Base-by-base conservation (phyloP, 1,140 invertebrate genomes). In the Muscidifurax raptorellus region DNA sequence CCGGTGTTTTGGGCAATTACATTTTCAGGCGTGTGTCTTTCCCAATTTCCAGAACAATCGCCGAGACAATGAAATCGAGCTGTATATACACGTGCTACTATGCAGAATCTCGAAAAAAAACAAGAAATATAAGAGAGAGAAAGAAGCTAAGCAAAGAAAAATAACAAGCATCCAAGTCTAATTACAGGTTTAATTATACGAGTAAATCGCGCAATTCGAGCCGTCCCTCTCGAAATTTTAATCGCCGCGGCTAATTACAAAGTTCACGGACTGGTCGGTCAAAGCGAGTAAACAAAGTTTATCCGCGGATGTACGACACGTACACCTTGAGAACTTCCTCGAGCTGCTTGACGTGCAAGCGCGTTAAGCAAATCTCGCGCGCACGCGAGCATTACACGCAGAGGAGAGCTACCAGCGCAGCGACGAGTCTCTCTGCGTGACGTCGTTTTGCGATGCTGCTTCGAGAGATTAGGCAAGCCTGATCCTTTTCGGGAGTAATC, bases 181-280 rank as follows among this genome's bases (percentile, higher is more conserved):
- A 74, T 74, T 74, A n/a, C 36, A 32, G 30, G 27, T 74, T 74
- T 40, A 74, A 74, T 74, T 74, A 32, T 12, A n/a, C 13, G 30
- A 32, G 71, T 40, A 10, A 69, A 40, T 74, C 30, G 15, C 71
- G 71, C 71, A 74, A 74, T 40, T 74, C 52, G 6, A 40, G 36
- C 71, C 71, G 32, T 7, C 22, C 71, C 12, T 40, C 71, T 74
- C 2, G 71, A 74, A 40, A 74, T 74, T 74, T 74, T 74, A 74
- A 74, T 74, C 30, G 32, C 4, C 30, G 67, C 36, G 52, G 22
- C 32, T 74, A 74, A 74, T 74, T 74, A 74, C 32, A n/a, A 74
- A 74, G 71, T 74, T 74, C 28, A 32, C 71, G 71, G 32, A 0
- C 71, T 32, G 30, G 52, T n/a, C 22, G 71, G 71, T 40, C 71